Evolutionary conservation across 1,140 invertebrate genomes (phyloP).

Genomic region (Mycetomoellerius zeteki): DNA sequence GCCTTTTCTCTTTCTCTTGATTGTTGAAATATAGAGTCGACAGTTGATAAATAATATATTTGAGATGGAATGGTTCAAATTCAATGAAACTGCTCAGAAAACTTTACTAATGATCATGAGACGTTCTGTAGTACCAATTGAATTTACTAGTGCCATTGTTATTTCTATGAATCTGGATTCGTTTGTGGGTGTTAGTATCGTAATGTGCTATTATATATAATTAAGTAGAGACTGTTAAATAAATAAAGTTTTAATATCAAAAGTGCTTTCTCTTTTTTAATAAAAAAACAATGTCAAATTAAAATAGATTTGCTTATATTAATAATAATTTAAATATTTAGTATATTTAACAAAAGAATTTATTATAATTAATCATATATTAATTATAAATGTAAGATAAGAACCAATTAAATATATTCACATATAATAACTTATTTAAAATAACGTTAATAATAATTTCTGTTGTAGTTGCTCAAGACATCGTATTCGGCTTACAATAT

Average conservation of each 20-base stretch:
- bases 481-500: conserved; percentile 70
- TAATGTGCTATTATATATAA: background rate
- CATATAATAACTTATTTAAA: background rate
- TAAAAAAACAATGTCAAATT: background rate
- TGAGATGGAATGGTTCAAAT: conserved; percentile 37
- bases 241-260: background rate
- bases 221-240: background rate
- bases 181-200: conserved; percentile 58
- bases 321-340: conserved; percentile 8
- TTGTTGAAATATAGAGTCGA: conserved; percentile 49
- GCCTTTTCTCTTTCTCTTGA: no score
- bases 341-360: background rate
- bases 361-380: background rate
- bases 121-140: conserved; percentile 56
- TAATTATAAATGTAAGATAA: background rate
- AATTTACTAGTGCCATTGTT: conserved; percentile 32
- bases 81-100: conserved; percentile 6
- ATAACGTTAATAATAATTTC: background rate
- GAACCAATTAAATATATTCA: background rate
- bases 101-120: conserved; percentile 46
- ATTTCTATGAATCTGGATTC: conserved; percentile 62
- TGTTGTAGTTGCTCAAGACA: conserved; percentile 66
- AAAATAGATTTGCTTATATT: background rate
- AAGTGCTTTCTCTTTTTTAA: background rate
- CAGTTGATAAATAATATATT: conserved; percentile 34